These are phyloP conservation scores for Drosophila pachea DNA, from an alignment of 1,140 invertebrate genomes.

Conservation along the genomic window DNA sequence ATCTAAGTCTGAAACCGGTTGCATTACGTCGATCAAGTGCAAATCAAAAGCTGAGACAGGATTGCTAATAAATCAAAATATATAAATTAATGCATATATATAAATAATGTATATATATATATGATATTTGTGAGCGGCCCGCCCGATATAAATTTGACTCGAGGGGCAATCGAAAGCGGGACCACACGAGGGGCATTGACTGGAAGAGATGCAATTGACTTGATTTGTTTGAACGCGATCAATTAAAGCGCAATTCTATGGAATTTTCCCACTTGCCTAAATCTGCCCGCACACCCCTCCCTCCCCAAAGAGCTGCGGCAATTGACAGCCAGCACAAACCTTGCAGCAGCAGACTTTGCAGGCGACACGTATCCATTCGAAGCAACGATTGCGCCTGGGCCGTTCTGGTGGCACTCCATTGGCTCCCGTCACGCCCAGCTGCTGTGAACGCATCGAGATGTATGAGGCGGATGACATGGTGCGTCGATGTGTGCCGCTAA, in stretches of 20 bases:
- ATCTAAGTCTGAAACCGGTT: too few relatives aligned
- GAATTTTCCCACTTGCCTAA: not conserved
- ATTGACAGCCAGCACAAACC: slow-evolving; percentile 43
- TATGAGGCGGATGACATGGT: slow-evolving; percentile 65
- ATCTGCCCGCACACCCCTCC: too few relatives aligned
- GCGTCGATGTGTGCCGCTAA: slow-evolving; percentile 50
- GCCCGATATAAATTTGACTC: not conserved
- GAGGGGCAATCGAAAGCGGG: not conserved
- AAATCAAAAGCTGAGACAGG: too few relatives aligned
- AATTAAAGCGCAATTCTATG: slow-evolving; percentile 32
- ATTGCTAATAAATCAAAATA: too few relatives aligned
- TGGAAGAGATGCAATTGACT: slow-evolving; percentile 37
- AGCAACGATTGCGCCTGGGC: slow-evolving; percentile 54
- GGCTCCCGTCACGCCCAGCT: slow-evolving; percentile 31
- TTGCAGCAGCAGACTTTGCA: slow-evolving; percentile 64
- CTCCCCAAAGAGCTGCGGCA: not conserved
- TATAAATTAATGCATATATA: too few relatives aligned
- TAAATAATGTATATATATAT: not conserved
- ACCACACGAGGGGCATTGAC: not conserved
- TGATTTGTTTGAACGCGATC: slow-evolving; percentile 34
- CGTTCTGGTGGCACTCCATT: slow-evolving; percentile 34
- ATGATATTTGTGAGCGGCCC: too few relatives aligned
- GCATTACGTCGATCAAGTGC: too few relatives aligned
- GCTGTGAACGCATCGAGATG: slow-evolving; percentile 65
- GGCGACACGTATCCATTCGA: slow-evolving; percentile 52